Percentiles rank a stretch among this genome's conserved stretches.
Conservation (phyloP, 2,113 vertebrate genomes). For the Menura novaehollandiae region DNA sequence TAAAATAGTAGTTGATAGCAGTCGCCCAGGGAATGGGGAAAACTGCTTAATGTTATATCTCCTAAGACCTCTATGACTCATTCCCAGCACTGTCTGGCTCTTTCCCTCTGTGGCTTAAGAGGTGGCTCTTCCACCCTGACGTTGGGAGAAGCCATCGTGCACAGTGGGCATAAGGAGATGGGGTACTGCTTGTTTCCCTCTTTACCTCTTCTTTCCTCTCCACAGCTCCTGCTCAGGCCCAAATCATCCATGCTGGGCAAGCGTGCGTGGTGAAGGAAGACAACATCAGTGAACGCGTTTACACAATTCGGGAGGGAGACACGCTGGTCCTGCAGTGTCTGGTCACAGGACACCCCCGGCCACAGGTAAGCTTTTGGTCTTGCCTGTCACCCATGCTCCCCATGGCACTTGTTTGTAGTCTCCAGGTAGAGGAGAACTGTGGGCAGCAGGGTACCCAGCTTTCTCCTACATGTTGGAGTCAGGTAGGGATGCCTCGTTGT, state of each 20-base stretch:
- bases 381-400: background rate
- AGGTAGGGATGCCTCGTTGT: background rate
- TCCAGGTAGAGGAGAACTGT: rapidly evolving
- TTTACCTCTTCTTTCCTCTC: background rate
- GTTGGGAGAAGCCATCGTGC: background rate
- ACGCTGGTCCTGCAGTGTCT: slow-evolving; percentile 91
- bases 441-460: background rate
- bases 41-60: background rate
- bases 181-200: background rate
- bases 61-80: background rate
- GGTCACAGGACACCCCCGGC: slow-evolving; percentile 92
- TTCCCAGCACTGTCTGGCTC: background rate
- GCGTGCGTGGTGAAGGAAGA: slow-evolving; percentile 97
- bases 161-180: background rate
- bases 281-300: slow-evolving; percentile 95
- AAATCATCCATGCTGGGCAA: slow-evolving; percentile 94
- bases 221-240: slow-evolving; percentile 92
- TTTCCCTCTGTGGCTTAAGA: background rate
- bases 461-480: background rate
- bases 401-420: background rate
- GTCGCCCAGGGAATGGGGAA: background rate
- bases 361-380: slow-evolving; percentile 79
- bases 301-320: slow-evolving; percentile 96
- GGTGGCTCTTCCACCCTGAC: background rate
- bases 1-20: background rate